Percentiles rank a stretch among this genome's conserved stretches.
Conservation (phyloP, 2,797 vertebrate species). For the Enteromius unitaeniatus region DNA sequence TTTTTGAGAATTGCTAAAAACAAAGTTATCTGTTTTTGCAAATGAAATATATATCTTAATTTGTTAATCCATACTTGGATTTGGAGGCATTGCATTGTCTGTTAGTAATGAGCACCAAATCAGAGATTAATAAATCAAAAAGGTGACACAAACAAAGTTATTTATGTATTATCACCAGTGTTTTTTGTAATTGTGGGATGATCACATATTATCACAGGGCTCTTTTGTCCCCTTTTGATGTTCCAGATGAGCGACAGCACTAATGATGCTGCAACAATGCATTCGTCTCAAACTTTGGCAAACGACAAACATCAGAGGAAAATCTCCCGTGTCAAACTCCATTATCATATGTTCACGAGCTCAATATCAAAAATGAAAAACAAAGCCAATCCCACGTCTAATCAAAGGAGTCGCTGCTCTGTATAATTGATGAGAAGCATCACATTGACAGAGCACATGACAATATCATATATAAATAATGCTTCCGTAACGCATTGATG, state of each 20-base stretch:
- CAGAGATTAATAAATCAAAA: slow-evolving; percentile 13
- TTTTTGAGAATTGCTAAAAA: no score
- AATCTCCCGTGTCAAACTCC: slow-evolving; percentile 21
- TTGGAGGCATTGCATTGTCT: not conserved
- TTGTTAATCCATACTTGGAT: not conserved
- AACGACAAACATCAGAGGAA: slow-evolving; percentile 47
- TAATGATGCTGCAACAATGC: slow-evolving; percentile 24
- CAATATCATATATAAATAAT: slow-evolving; percentile 67
- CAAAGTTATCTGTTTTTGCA: no score
- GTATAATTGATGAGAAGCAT: slow-evolving; percentile 65
- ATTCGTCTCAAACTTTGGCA: slow-evolving; percentile 43
- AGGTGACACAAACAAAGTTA: slow-evolving; percentile 4
- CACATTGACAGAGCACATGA: slow-evolving; percentile 59
- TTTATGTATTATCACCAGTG: slow-evolving; percentile 1
- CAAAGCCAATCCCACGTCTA: slow-evolving; percentile 43
- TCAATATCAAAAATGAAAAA: slow-evolving; percentile 46
- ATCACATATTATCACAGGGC: slow-evolving; percentile 24
- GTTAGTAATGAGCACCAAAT: not conserved
- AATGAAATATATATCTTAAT: no score
- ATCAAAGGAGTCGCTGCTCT: slow-evolving; percentile 67
- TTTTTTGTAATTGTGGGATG: slow-evolving; percentile 32
- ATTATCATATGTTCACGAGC: slow-evolving; percentile 44
- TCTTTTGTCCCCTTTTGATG: slow-evolving; percentile 30
- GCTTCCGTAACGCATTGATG: slow-evolving; percentile 61
- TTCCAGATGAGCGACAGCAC: slow-evolving; percentile 33